phyloP scores from a whole-genome alignment of 1,140 invertebrate species.

The Hydropsyche tenuis region DNA sequence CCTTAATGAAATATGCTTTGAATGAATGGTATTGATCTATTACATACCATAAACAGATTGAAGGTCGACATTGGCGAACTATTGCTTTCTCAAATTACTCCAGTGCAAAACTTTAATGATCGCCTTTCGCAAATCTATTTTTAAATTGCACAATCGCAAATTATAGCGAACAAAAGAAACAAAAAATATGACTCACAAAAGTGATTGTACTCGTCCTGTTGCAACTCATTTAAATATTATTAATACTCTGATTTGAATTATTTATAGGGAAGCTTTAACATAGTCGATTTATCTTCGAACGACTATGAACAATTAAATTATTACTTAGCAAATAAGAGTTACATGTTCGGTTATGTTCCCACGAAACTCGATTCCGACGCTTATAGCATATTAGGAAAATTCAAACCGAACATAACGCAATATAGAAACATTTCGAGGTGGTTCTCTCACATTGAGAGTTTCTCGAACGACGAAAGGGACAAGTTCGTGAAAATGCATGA shows the following conservation, averaged over 20 bases:
- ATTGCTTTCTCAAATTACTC: neutral
- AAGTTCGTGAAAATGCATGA: constrained; percentile 54
- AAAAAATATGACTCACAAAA: too few relatives aligned
- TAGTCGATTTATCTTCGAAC: neutral
- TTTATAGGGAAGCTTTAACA: neutral
- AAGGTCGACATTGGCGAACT: neutral
- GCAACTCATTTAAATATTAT: neutral
- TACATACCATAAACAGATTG: neutral
- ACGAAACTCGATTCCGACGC: constrained; percentile 62
- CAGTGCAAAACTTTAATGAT: neutral
- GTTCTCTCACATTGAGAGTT: constrained; percentile 68
- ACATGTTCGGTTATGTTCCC: constrained; percentile 64
- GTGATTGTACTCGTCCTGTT: neutral
- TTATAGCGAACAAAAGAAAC: too few relatives aligned
- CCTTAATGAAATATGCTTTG: too few relatives aligned
- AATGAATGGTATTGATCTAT: too few relatives aligned
- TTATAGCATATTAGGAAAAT: constrained; percentile 55
- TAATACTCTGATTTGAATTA: neutral
- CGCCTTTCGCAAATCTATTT: constrained; percentile 4
- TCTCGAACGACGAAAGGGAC: constrained; percentile 60
- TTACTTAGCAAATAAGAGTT: constrained; percentile 63
- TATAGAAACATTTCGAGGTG: constrained; percentile 64
- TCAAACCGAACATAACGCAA: constrained; percentile 55
- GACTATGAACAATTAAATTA: constrained; percentile 36
- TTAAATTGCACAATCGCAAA: neutral